phyloP scores from a whole-genome alignment of 2,888 invertebrate genomes.

The Oegoconia quadripuncta region DNA sequence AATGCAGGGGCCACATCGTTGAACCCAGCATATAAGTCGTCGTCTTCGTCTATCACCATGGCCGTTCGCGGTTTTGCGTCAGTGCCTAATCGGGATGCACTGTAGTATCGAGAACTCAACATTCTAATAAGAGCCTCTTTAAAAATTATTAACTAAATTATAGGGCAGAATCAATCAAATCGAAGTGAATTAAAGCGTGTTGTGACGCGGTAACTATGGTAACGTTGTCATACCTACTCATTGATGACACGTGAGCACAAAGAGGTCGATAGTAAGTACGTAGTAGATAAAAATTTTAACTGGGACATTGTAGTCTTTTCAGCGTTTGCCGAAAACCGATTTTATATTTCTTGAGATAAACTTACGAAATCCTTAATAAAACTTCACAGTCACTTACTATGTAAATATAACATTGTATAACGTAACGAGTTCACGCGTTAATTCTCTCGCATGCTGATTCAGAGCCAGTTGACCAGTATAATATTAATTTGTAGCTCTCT shows the following conservation, averaged over 20 bases:
- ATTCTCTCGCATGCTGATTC: no score
- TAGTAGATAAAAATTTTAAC: no score
- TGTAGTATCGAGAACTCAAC: constrained; percentile 66
- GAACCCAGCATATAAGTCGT: constrained; percentile 83
- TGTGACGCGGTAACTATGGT: constrained; percentile 69
- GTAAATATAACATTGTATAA: no score
- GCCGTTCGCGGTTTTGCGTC: constrained; percentile 63
- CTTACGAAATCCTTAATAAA: no score
- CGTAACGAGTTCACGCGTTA: no score
- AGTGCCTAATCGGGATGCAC: constrained; percentile 55
- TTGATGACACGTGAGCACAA: no score
- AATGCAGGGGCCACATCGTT: constrained; percentile 83
- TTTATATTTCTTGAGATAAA: no score
- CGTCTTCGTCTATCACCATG: constrained; percentile 72
- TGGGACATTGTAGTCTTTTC: no score
- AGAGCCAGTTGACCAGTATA: no score
- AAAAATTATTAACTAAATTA: not conserved
- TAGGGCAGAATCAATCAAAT: not conserved
- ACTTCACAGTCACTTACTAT: no score
- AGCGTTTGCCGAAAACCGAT: no score
- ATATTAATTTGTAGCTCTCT: no score
- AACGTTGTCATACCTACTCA: constrained; percentile 23
- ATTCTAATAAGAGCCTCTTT: constrained; percentile 27
- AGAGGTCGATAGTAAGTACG: not conserved
- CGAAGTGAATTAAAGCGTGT: constrained; percentile 34